Evolutionary conservation across 1,140 invertebrate genomes (phyloP).

Genomic region (Onthophagus taurus): DNA sequence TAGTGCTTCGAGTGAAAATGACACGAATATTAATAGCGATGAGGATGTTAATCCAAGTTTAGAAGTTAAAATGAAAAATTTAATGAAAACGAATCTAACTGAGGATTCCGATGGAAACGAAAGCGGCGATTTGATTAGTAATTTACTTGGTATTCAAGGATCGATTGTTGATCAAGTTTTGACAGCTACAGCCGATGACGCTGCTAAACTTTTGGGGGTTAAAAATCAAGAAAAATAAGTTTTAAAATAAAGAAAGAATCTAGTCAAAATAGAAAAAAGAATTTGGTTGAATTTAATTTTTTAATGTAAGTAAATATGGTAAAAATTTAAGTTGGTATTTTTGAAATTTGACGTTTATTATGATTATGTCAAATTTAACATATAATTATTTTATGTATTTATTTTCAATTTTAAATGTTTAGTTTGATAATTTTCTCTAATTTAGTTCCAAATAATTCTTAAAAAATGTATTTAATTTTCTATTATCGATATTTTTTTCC

Average conservation of each 20-base stretch:
- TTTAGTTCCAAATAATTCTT: background rate
- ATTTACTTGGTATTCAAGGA: constrained; percentile 78
- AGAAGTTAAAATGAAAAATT: constrained; percentile 18
- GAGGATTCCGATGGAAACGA: constrained; percentile 44
- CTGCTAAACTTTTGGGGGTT: constrained; percentile 77
- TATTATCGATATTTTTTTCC: constrained; percentile 5
- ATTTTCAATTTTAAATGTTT: no score
- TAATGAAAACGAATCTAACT: constrained; percentile 43
- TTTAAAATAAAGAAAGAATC: no score
- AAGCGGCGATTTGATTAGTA: constrained; percentile 69
- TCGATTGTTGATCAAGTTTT: constrained; percentile 81
- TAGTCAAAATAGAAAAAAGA: no score
- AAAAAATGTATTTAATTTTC: background rate
- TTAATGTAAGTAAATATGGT: no score
- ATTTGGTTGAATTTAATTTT: no score
- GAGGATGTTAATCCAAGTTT: constrained; percentile 28
- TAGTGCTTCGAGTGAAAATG: constrained; percentile 39
- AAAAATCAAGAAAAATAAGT: no score
- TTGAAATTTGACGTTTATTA: no score
- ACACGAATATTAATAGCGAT: constrained; percentile 36
- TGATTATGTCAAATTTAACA: no score
- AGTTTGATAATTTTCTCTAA: no score
- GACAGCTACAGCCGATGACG: constrained; percentile 71
- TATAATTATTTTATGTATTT: no score
- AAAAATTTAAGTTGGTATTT: no score